These are phyloP conservation scores for Limnodromus scolopaceus DNA, from an alignment of 2,797 vertebrate genomes.

Conservation along the genomic window DNA sequence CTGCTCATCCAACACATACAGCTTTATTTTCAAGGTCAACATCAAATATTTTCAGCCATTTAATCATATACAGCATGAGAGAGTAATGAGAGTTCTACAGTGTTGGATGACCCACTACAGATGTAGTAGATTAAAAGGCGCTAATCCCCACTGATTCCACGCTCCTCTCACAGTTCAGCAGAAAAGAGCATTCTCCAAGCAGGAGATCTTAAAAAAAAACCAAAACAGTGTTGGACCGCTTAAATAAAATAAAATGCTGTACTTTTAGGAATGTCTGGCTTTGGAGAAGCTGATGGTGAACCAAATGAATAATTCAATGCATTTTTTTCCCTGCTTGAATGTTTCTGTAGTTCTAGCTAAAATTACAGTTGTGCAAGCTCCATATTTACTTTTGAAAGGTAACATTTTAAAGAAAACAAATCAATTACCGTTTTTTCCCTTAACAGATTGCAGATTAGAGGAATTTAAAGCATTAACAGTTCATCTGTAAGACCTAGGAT, in stretches of 20 bases:
- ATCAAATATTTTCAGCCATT: constrained; percentile 61
- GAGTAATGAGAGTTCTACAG: constrained; percentile 56
- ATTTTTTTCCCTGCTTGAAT: background rate
- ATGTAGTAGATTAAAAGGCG: constrained; percentile 85
- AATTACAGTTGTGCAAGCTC: constrained; percentile 9
- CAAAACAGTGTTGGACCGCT: background rate
- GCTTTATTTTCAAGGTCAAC: constrained; percentile 72
- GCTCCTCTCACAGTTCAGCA: constrained; percentile 62
- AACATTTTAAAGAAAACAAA: constrained; percentile 41
- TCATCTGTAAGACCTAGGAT: background rate
- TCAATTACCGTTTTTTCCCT: background rate
- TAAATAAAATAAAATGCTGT: constrained; percentile 74
- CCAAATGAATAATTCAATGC: constrained; percentile 25
- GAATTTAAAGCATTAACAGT: constrained; percentile 18
- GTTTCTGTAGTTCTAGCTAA: constrained; percentile 29
- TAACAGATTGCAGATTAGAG: constrained; percentile 35
- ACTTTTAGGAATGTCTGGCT: constrained; percentile 73
- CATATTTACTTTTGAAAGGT: constrained; percentile 21
- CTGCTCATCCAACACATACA: constrained; percentile 66
- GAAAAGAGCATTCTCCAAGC: constrained; percentile 69
- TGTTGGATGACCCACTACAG: constrained; percentile 73
- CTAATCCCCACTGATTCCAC: constrained; percentile 76
- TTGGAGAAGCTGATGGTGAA: constrained; percentile 73
- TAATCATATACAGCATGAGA: constrained; percentile 68
- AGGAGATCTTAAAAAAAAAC: background rate